Evolutionary conservation across 2,797 vertebrate genomes (phyloP), one percentile per base, ranked within the genome.

Genomic region (Pantherophis alleghaniensis): DNA sequence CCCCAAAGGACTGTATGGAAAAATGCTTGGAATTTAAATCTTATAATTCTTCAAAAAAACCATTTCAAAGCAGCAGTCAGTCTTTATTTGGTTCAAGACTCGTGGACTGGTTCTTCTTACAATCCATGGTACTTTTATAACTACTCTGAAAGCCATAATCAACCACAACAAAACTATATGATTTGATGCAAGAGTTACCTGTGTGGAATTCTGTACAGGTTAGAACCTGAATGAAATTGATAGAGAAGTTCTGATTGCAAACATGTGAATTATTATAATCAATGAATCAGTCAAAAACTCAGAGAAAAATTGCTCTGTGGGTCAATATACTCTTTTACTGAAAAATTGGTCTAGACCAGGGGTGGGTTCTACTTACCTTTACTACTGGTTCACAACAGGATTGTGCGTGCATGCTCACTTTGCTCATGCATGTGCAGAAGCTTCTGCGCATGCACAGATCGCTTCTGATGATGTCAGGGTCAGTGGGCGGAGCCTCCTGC

Each of bases 381-480:
- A 51, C 47, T 51, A 51, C 47, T 1, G 47, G 47, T 51, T 51
- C 47, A 5, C 47, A 51, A 51, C 47, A 0, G 47, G 47, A 51
- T 51, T 1, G 1, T 5, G 6, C 47, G 6, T 7, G 47, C 6
- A 5, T 1, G 1, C 47, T 51, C 6, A 1, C 6, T 51, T 51
- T 5, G 47, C 47, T 51, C 47, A 51, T 5, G 6, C 47, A 51
- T 51, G 47, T 7, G 6, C 47, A 51, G 47, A 51, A 51, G 47
- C 47, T 51, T 51, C 47, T 51, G 47, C 6, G 47, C 47, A 7
- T 51, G 47, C 6, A 5, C 47, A 51, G 47, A 51, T 51, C 47
- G 6, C 47, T 51, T 51, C 47, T 51, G 47, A 51, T 51, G 6
- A 51, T 0, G 6, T 51, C 47, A 51, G 47, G 47, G 47, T 51